Base-by-base conservation (phyloP, 1,140 invertebrate genomes). In the Cydia pomonella region DNA sequence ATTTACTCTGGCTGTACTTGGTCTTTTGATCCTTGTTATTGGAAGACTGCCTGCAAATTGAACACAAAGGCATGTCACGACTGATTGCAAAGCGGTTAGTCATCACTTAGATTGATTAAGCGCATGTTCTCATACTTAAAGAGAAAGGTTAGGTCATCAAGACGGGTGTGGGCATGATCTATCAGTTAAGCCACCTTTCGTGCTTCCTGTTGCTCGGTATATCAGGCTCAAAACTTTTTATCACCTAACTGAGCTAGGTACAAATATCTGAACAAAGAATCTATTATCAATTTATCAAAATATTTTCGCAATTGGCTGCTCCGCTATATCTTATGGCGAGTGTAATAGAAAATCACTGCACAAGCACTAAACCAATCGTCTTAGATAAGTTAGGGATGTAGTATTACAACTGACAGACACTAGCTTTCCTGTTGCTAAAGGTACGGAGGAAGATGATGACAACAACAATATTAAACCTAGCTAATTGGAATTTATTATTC, bases 71-170 rank as follows among this genome's bases (percentile, higher is more conserved):
- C 13, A 53, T 53, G 7, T 66, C 25, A 23, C 62, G 27, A 16
- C 13, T 44, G 9, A 13, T 66, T 66, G 63, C 16, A 29, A 66
- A 29, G 62, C 12, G 25, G 25, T 66, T 66, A 66, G 23, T 66
- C 63, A 66, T 29, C 63, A 66, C 63, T 29, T 66, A 33, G 27
- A 66, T 66, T 66, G 63, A 66, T 63, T 63, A 21, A 63, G 21
- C 21, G 63, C 18, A 25, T 66, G 63, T 12, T n/a, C 50, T 53
- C 63, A 63, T 63, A 12, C 13, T 63, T 63, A 25, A 63, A 63
- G 62, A 63, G 62, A 63, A 63, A 63, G 62, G 62, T 63, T 63
- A 63, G 62, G 62, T 63, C 62, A 27, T 63, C 62, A 27, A 27
- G 13, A 62, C n/a, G 12, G 3, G 9, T 63, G 25, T 12, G 16